A percentile compares a stretch with the other conserved stretches of the same genome.
Evolutionary conservation across 2,797 vertebrate genomes (phyloP).

Genomic region (Dendrocincla fuliginosa): DNA sequence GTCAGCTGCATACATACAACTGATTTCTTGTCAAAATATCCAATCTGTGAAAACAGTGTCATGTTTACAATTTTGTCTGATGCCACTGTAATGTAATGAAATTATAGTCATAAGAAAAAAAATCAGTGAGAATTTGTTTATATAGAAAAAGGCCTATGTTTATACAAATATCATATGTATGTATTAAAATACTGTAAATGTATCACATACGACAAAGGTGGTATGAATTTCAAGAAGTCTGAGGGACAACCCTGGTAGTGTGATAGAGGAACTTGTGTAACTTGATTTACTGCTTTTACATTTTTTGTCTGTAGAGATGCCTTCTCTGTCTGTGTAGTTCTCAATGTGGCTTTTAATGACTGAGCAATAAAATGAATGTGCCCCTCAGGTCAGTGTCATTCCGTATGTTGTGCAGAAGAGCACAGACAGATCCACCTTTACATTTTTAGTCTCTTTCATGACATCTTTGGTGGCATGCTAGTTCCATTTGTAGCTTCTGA

Average conservation of each 20-base stretch:
- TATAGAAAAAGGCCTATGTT: not conserved
- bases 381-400: not conserved
- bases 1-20: not conserved
- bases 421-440: not conserved
- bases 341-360: not conserved
- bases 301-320: not conserved
- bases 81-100: not conserved
- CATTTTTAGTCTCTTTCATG: not conserved
- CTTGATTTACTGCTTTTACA: not conserved
- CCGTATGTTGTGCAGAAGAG: not conserved
- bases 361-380: not conserved
- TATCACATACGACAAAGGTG: not conserved
- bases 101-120: not conserved
- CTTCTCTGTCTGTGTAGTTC: not conserved
- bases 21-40: not conserved
- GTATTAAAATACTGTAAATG: not conserved
- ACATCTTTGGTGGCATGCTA: not conserved
- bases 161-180: not conserved
- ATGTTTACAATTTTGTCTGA: not conserved
- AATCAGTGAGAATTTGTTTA: not conserved
- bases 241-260: not conserved
- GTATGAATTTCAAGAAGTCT: not conserved
- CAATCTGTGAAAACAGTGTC: not conserved
- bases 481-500: not conserved
- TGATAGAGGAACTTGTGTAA: not conserved